Evolutionary conservation across 37 sponge, comb jelly and placozoan genomes (phyloP).

Genomic region (Chondrilla cf. caribensis): DNA sequence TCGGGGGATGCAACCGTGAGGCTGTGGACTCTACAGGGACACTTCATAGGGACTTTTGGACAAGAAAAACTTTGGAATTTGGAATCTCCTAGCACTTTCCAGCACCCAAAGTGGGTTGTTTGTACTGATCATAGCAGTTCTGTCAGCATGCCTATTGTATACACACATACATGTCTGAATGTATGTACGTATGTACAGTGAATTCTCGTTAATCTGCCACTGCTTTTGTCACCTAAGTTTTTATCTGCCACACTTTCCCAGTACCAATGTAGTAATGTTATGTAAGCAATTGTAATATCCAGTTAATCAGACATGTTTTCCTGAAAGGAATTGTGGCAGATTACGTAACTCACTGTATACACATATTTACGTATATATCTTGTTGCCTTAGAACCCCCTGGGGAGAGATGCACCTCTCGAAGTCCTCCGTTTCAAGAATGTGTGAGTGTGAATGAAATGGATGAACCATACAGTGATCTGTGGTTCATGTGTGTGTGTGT

Average conservation of each 20-base stretch:
- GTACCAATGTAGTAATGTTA: too few relatives aligned
- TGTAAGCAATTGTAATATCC: too few relatives aligned
- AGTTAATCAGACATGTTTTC: too few relatives aligned
- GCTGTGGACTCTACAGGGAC: constrained; percentile 86
- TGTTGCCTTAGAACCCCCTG: constrained; percentile 19
- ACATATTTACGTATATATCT: not conserved
- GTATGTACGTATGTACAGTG: not conserved
- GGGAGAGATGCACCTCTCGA: constrained; percentile 7
- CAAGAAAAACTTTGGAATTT: constrained; percentile 68
- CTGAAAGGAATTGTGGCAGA: too few relatives aligned
- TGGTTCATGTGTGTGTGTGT: not conserved
- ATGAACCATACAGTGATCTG: not conserved
- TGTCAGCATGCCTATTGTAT: too few relatives aligned
- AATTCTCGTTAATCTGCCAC: too few relatives aligned
- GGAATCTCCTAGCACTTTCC: constrained; percentile 44
- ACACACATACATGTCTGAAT: not conserved
- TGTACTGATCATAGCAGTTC: not conserved
- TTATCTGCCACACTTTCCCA: too few relatives aligned
- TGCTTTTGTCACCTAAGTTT: too few relatives aligned
- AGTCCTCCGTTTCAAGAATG: not conserved
- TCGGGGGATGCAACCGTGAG: constrained; percentile 84
- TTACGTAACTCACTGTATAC: too few relatives aligned
- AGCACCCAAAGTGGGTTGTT: constrained; percentile 58
- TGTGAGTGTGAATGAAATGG: not conserved
- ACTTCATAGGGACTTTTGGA: constrained; percentile 93